These are phyloP conservation scores for Ferdinandea cuprea DNA, from an alignment of 2,888 invertebrate species.

Conservation along the genomic window DNA sequence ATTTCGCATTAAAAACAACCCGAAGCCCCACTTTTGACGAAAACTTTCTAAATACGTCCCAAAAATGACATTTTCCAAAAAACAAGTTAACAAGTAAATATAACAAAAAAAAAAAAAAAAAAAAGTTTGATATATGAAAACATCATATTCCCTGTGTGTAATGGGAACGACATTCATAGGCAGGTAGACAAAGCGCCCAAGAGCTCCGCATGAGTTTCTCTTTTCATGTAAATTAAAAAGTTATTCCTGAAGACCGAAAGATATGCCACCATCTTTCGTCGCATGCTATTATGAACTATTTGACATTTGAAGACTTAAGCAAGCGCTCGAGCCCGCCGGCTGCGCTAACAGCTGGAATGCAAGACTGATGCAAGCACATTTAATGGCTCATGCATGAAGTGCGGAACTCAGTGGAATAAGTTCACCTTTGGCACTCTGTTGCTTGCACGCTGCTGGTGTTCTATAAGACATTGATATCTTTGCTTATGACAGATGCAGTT, in stretches of 20 bases:
- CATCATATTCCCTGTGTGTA: too few relatives aligned
- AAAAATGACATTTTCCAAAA: constrained; percentile 26
- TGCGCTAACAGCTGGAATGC: constrained; percentile 13
- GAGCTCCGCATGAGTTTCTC: constrained; percentile 42
- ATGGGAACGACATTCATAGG: constrained; percentile 5
- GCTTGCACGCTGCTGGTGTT: background rate
- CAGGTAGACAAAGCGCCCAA: constrained; percentile 50
- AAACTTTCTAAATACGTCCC: constrained; percentile 63
- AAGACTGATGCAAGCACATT: constrained; percentile 43
- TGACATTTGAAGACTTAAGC: constrained; percentile 23
- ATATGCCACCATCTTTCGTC: constrained; percentile 14
- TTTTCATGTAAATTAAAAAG: constrained; percentile 52
- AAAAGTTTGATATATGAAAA: constrained; percentile 3
- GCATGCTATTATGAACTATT: constrained; percentile 13
- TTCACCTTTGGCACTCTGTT: constrained; percentile 35
- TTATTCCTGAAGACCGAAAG: constrained; percentile 40
- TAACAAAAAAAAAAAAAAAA: constrained; percentile 2
- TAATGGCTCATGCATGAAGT: constrained; percentile 57
- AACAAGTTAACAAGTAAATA: constrained; percentile 1
- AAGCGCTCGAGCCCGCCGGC: constrained; percentile 6
- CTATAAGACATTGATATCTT: constrained; percentile 32
- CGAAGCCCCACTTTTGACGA: constrained; percentile 62
- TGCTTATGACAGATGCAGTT: constrained; percentile 60
- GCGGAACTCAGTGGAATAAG: background rate
- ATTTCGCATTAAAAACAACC: constrained; percentile 68